phyloP scores from a whole-genome alignment of 2,888 invertebrate species.

The Dastarcus helophoroides region DNA sequence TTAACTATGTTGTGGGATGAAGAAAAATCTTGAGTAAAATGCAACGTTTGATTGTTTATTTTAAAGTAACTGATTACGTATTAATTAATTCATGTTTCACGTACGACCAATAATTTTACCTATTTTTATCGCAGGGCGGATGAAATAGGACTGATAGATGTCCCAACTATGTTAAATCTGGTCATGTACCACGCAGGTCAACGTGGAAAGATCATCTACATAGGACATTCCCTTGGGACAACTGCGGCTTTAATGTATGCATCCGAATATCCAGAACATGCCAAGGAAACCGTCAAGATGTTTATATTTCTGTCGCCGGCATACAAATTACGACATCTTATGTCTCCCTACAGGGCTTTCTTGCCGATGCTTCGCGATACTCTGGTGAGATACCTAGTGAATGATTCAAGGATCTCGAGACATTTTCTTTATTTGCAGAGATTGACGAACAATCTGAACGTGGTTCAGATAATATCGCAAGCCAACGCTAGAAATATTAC shows the following conservation, averaged over 20 bases:
- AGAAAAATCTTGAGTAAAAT: no score
- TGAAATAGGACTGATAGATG: slow-evolving; percentile 47
- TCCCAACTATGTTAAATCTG: slow-evolving; percentile 45
- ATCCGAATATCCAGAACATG: slow-evolving; percentile 44
- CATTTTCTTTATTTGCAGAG: slow-evolving; percentile 17
- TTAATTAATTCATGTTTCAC: no score
- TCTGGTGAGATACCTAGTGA: slow-evolving; percentile 31
- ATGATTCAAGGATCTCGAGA: background rate
- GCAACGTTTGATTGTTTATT: no score
- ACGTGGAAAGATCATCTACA: slow-evolving; percentile 35
- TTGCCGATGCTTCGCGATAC: slow-evolving; percentile 48
- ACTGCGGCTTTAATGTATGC: slow-evolving; percentile 46
- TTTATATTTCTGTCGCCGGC: slow-evolving; percentile 45
- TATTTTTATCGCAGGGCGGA: slow-evolving; percentile 38
- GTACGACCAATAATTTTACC: background rate
- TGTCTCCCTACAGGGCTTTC: slow-evolving; percentile 50
- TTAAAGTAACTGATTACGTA: no score
- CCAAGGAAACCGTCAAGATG: slow-evolving; percentile 38
- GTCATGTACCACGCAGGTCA: slow-evolving; percentile 35
- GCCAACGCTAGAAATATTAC: slow-evolving; percentile 22
- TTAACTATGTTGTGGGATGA: no score
- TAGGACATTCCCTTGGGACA: slow-evolving; percentile 51
- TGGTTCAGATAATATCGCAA: slow-evolving; percentile 24
- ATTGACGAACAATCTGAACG: slow-evolving; percentile 23
- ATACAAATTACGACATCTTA: slow-evolving; percentile 41